These are phyloP conservation scores for Drosophila hamatofila DNA, from an alignment of 2,888 invertebrate species.

Conservation along the genomic window DNA sequence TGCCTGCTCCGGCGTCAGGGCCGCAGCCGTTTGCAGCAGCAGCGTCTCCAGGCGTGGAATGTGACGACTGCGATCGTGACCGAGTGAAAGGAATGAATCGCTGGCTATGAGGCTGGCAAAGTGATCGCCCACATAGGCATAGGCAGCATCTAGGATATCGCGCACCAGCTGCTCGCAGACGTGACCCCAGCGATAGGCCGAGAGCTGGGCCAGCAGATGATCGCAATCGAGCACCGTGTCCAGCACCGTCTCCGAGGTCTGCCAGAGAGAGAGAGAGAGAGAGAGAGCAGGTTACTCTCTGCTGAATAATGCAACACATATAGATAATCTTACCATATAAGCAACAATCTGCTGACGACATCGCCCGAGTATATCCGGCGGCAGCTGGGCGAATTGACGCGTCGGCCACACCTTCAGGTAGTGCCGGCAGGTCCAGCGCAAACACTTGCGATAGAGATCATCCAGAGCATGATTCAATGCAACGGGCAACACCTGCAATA, in stretches of 20 bases:
- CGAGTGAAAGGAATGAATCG: slow-evolving; percentile 88
- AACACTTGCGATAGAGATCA: slow-evolving; percentile 93
- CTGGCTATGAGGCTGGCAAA: slow-evolving; percentile 91
- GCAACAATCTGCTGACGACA: slow-evolving; percentile 93
- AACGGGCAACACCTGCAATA: slow-evolving; percentile 94
- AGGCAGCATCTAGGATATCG: slow-evolving; percentile 92
- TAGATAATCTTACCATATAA: slow-evolving; percentile 87
- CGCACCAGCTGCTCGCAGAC: slow-evolving; percentile 89
- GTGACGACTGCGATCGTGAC: slow-evolving; percentile 90
- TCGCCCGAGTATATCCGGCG: slow-evolving; percentile 92
- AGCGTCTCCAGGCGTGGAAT: slow-evolving; percentile 92
- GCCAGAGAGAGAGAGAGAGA: slow-evolving; percentile 45
- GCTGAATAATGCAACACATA: neutral
- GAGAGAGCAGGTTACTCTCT: slow-evolving; percentile 44
- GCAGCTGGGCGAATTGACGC: slow-evolving; percentile 93
- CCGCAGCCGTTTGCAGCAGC: slow-evolving; percentile 91
- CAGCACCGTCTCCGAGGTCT: slow-evolving; percentile 92
- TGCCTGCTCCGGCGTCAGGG: slow-evolving; percentile 92
- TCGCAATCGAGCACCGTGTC: slow-evolving; percentile 94
- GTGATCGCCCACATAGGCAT: slow-evolving; percentile 92
- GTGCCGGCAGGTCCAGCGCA: slow-evolving; percentile 94
- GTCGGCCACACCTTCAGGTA: slow-evolving; percentile 96
- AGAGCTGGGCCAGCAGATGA: slow-evolving; percentile 91
- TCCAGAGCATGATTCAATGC: slow-evolving; percentile 94
- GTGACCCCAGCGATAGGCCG: slow-evolving; percentile 93